Evolutionary conservation across 2,888 invertebrate genomes (phyloP), one percentile per base, ranked within the genome.

Genomic region (Metalampra italica): DNA sequence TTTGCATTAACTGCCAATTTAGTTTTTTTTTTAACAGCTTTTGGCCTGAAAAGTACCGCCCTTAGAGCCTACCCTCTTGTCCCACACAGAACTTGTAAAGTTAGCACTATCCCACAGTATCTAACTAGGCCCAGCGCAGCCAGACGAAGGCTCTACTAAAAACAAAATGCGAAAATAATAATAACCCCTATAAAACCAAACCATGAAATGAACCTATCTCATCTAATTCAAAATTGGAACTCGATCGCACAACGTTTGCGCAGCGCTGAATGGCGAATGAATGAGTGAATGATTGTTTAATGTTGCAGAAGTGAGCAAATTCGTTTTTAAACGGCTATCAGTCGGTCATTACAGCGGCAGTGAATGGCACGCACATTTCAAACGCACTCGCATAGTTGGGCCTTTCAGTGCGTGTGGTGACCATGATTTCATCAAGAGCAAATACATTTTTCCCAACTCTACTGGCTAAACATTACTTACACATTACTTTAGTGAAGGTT

Each of bases 321-420:
- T 90, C 88, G 89, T 90, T 90, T 90, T 89, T 90, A 90, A 90
- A 90, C 86, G 89, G 84, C 87, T 84, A 89, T 89, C 88, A 87
- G 86, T 68, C 84, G 85, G 87, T 89, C 88, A 89, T 89, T 89
- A 88, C 73, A 77, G 79, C 67, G 71, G 62, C 70, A 73, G 71
- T 77, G 83, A 83, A 83, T 82, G 77, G 78, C 62, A 62, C 68
- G 57, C 66, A 62, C 68, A 64, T 68, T 68, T 64, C 29, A 3
- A 29, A 22, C 22, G 22, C 36, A 36, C 36, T 30, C 30, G 29
- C 29, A 38, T 30, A 22, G 38, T 12, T 39, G 39, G 52, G 51
- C 51, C 50, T 52, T 57, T 51, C 51, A 47, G 44, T 9, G 29
- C 37, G 29, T 37, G 37, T 12, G 32, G 46, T 46, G 36, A 29